Conservation (phyloP, 2,113 vertebrate genomes). For the Gadus macrocephalus region DNA sequence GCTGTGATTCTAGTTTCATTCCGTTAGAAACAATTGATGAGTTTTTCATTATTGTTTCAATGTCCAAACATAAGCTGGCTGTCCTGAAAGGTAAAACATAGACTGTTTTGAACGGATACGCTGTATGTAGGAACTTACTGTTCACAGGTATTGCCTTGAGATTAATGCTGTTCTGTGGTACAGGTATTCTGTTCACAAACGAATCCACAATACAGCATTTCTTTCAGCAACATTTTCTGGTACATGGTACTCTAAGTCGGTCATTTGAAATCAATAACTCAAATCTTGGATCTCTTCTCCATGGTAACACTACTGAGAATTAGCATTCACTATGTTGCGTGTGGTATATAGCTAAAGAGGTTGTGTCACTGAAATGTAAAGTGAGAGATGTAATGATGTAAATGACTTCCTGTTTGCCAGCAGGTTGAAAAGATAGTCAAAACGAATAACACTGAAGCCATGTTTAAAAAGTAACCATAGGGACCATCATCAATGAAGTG, state of each 20-base stretch:
- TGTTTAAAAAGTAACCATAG: not conserved
- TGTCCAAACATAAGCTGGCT: slow-evolving; percentile 5
- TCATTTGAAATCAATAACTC: slow-evolving; percentile 29
- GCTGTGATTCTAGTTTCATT: slow-evolving; percentile 59
- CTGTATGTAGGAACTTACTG: slow-evolving; percentile 31
- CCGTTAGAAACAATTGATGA: slow-evolving; percentile 37
- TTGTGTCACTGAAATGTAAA: not conserved
- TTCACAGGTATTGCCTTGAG: slow-evolving; percentile 56
- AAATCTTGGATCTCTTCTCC: slow-evolving; percentile 32
- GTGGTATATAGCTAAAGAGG: slow-evolving; percentile 25
- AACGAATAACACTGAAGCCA: not conserved
- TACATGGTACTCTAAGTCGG: slow-evolving; percentile 32
- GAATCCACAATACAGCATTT: slow-evolving; percentile 46
- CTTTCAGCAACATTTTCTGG: slow-evolving; percentile 35
- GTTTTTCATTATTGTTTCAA: slow-evolving; percentile 31
- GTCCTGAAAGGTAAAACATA: not conserved
- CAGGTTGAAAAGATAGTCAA: slow-evolving; percentile 1
- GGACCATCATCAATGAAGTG: not conserved
- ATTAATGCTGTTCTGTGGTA: slow-evolving; percentile 42
- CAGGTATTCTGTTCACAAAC: slow-evolving; percentile 38
- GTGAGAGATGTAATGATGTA: not conserved
- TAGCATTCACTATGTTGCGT: slow-evolving; percentile 27
- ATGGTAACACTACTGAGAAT: slow-evolving; percentile 35
- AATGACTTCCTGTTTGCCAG: slow-evolving; percentile 17
- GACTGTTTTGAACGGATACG: slow-evolving; percentile 22